Percentiles rank a stretch among this genome's conserved stretches.
Evolutionary conservation across 64 coral and sea anemone species (phyloP).

Genomic region (Montipora sp.): DNA sequence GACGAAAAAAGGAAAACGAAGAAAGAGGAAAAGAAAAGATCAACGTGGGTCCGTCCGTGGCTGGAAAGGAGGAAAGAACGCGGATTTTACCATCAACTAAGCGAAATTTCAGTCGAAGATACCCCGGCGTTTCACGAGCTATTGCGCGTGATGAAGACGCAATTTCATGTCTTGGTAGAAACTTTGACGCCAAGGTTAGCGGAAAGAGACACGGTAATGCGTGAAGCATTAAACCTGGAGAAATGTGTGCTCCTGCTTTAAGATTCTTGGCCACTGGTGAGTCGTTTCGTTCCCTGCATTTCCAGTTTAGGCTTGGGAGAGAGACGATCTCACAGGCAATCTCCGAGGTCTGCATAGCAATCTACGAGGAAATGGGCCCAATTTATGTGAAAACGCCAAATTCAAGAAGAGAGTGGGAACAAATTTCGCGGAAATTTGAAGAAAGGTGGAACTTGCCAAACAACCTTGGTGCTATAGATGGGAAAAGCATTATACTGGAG

Average conservation of each 20-base stretch:
- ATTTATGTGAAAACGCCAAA: too few relatives aligned
- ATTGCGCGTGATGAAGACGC: slow-evolving; percentile 13
- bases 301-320: not conserved
- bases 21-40: slow-evolving; percentile 15
- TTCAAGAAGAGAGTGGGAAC: too few relatives aligned
- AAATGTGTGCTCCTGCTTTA: too few relatives aligned
- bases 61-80: slow-evolving; percentile 11
- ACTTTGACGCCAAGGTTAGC: not conserved
- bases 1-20: not conserved
- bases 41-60: slow-evolving; percentile 44
- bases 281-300: too few relatives aligned
- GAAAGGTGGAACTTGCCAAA: too few relatives aligned
- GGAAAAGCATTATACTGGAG: not conserved
- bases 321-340: not conserved
- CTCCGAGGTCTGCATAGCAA: not conserved
- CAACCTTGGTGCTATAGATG: too few relatives aligned
- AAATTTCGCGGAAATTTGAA: too few relatives aligned
- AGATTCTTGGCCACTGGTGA: too few relatives aligned
- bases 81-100: slow-evolving; percentile 38
- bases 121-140: slow-evolving; percentile 21
- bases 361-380: not conserved
- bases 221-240: not conserved
- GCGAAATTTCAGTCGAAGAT: slow-evolving; percentile 40
- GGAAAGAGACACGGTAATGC: slow-evolving; percentile 27
- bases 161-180: slow-evolving; percentile 23